Percentiles rank a stretch among this genome's conserved stretches.
Conservation (phyloP, 2,113 vertebrate genomes). For the Ptilonorhynchus violaceus region DNA sequence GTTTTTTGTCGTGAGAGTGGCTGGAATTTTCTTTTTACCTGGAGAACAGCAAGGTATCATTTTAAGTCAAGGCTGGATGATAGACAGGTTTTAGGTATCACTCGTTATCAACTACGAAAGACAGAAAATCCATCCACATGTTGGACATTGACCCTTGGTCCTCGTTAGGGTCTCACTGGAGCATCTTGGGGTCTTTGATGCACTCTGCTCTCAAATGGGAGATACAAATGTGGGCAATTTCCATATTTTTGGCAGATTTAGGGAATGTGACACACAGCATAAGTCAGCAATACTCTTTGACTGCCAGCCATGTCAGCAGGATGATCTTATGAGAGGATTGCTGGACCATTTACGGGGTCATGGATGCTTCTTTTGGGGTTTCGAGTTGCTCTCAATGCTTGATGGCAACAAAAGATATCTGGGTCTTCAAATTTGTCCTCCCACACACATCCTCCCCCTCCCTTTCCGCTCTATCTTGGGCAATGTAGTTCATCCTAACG, state of each 20-base stretch:
- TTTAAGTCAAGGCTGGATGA: not conserved
- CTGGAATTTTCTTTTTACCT: not conserved
- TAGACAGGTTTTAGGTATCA: not conserved
- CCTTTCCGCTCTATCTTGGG: not conserved
- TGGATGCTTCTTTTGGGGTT: not conserved
- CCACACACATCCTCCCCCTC: not conserved
- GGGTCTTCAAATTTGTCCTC: not conserved
- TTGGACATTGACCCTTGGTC: not conserved
- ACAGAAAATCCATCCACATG: not conserved
- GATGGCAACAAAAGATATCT: not conserved
- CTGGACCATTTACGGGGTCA: not conserved
- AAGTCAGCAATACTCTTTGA: not conserved
- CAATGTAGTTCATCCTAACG: not conserved
- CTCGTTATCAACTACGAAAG: not conserved
- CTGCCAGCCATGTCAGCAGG: accelerated
- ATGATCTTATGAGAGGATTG: not conserved
- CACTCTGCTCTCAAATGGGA: not conserved
- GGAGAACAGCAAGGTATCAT: not conserved
- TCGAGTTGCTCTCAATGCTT: not conserved
- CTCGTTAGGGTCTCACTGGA: not conserved
- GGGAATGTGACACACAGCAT: accelerated
- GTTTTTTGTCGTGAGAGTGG: not conserved
- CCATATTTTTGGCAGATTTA: not conserved
- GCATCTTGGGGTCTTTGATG: not conserved
- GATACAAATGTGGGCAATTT: not conserved